phyloP scores from a whole-genome alignment of 2,888 invertebrate genomes.

The Halocaridina rubra region DNA sequence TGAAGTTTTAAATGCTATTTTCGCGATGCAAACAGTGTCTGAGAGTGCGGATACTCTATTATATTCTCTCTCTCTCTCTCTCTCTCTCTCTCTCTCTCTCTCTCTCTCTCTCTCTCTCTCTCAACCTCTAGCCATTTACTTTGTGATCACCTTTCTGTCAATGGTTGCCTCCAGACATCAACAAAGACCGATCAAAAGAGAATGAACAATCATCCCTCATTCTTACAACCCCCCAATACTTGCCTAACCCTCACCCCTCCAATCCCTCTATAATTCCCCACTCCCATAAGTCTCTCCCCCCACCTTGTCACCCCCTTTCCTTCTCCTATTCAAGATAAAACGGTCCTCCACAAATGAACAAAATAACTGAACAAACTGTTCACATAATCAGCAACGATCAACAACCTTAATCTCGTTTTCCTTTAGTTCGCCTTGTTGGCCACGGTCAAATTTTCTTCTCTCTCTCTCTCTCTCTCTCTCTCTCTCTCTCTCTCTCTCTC shows the following conservation, averaged over 20 bases:
- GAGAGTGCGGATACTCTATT: background rate
- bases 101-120: constrained; percentile 21
- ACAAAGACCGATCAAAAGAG: too few species aligned
- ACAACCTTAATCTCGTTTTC: background rate
- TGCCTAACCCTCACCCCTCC: background rate
- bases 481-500: background rate
- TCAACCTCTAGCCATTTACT: background rate
- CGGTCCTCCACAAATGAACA: too few species aligned
- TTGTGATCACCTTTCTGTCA: too few species aligned
- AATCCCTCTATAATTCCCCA: background rate
- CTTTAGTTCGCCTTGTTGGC: background rate
- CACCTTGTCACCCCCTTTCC: background rate
- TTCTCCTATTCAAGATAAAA: too few species aligned
- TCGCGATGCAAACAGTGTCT: too few species aligned
- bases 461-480: background rate
- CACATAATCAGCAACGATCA: background rate
- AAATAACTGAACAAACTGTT: background rate
- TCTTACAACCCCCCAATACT: background rate
- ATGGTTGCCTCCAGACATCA: too few species aligned
- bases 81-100: constrained; percentile 21
- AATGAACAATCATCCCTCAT: background rate
- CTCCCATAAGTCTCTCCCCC: background rate
- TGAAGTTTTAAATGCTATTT: too few species aligned
- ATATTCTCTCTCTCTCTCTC: background rate
- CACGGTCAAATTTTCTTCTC: background rate